phyloP scores from a whole-genome alignment of 2,888 invertebrate species.

The Glomeris marginata region DNA sequence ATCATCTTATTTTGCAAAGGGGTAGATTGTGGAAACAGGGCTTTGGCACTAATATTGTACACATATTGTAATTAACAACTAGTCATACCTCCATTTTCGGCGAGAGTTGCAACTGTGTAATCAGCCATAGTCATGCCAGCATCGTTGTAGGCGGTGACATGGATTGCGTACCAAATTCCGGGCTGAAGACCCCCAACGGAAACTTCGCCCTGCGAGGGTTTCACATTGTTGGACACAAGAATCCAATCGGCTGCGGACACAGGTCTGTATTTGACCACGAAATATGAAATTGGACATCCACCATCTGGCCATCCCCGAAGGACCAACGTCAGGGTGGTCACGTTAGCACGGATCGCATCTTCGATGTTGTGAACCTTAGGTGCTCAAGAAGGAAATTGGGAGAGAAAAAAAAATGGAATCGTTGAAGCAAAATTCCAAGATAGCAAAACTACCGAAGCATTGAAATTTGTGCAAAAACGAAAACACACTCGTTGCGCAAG shows the following conservation, averaged over 20 bases:
- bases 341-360: slow-evolving; percentile 24
- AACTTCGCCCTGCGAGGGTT: slow-evolving; percentile 10
- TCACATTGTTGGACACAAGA: slow-evolving; percentile 15
- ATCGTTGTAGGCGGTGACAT: slow-evolving; percentile 27
- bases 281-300: slow-evolving; percentile 27
- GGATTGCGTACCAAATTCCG: slow-evolving; percentile 25
- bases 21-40: not conserved
- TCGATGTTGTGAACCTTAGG: slow-evolving; percentile 24
- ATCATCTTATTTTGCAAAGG: too few relatives aligned
- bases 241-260: slow-evolving; percentile 11
- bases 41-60: not conserved
- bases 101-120: slow-evolving; percentile 26
- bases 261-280: slow-evolving; percentile 24
- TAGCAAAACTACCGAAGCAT: slow-evolving; percentile 21
- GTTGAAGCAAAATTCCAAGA: too few relatives aligned
- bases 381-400: slow-evolving; percentile 13
- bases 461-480: slow-evolving; percentile 20
- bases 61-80: not conserved
- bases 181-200: slow-evolving; percentile 9
- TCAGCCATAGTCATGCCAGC: slow-evolving; percentile 27
- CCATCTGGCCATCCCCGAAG: slow-evolving; percentile 26
- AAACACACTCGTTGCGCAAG: too few relatives aligned
- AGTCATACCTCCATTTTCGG: slow-evolving; percentile 26
- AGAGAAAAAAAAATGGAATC: slow-evolving; percentile 1
- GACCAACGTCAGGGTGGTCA: slow-evolving; percentile 27